These are phyloP conservation scores for Mastomys coucha DNA, from an alignment of 2,113 vertebrate genomes.

Conservation along the genomic window DNA sequence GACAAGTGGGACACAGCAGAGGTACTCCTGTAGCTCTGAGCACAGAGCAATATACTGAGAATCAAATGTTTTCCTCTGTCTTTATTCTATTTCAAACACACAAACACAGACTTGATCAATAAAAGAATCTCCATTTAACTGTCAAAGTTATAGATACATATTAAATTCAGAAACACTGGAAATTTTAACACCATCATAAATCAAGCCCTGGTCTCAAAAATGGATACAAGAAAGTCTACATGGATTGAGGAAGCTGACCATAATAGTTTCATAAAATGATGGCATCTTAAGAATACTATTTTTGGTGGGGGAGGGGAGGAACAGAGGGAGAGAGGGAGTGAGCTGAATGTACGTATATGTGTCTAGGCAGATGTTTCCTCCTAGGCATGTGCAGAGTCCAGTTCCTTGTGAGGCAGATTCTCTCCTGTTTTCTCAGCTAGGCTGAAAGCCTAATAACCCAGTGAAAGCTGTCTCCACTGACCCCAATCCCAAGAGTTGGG, in stretches of 20 bases:
- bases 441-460: not conserved
- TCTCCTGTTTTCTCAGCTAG: not conserved
- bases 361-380: not conserved
- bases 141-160: slow-evolving; percentile 53
- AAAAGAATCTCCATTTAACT: slow-evolving; percentile 48
- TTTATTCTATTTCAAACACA: slow-evolving; percentile 15
- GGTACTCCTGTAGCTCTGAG: not conserved
- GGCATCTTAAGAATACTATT: not conserved
- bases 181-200: slow-evolving; percentile 47
- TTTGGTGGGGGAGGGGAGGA: too few relatives aligned
- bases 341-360: not conserved
- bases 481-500: not conserved
- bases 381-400: not conserved
- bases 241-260: not conserved
- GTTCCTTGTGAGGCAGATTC: not conserved
- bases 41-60: not conserved
- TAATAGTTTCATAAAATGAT: not conserved
- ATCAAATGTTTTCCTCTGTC: not conserved
- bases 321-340: too few relatives aligned
- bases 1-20: not conserved
- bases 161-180: slow-evolving; percentile 9
- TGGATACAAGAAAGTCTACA: not conserved
- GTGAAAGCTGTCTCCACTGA: not conserved
- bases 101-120: slow-evolving; percentile 4
- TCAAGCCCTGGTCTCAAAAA: slow-evolving; percentile 9